These are phyloP conservation scores for Mystacornis crossleyi DNA, from an alignment of 2,113 vertebrate species.

Conservation along the genomic window DNA sequence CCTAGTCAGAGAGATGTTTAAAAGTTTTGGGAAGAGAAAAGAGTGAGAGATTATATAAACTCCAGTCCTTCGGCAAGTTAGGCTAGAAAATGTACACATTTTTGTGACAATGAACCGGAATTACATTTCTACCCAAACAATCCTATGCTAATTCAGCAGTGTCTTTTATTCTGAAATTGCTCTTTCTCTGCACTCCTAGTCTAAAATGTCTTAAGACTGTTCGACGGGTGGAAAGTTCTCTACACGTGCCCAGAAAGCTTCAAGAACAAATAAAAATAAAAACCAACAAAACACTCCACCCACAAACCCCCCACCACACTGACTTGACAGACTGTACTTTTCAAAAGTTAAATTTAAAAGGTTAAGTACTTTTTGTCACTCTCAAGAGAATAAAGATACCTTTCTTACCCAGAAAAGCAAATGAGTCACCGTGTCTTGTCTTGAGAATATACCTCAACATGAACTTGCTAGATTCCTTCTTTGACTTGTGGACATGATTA, in stretches of 20 bases:
- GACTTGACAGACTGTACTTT: not conserved
- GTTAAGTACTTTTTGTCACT: not conserved
- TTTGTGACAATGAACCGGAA: not conserved
- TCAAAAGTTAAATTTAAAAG: not conserved
- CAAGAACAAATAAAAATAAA: not conserved
- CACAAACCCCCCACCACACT: not conserved
- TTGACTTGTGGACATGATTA: constrained; percentile 29
- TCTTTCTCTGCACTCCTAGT: not conserved
- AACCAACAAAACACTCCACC: not conserved
- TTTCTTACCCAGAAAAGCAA: constrained; percentile 45
- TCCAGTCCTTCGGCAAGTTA: not conserved
- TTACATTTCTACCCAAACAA: not conserved
- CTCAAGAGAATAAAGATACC: not conserved
- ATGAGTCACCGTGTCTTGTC: not conserved
- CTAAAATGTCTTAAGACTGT: not conserved
- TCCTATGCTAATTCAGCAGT: not conserved
- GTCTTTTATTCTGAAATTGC: not conserved
- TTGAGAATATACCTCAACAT: constrained; percentile 19
- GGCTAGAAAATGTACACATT: not conserved
- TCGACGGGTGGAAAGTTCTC: not conserved
- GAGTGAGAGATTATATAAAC: not conserved
- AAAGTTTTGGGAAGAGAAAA: not conserved
- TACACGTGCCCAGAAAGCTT: not conserved
- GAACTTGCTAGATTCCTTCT: not conserved
- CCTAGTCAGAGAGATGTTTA: not conserved